Percentiles rank a stretch among this genome's conserved stretches.
These are phyloP conservation scores for Laodelphax striatellus DNA, from an alignment of 1,140 invertebrate genomes.

Conservation along the genomic window DNA sequence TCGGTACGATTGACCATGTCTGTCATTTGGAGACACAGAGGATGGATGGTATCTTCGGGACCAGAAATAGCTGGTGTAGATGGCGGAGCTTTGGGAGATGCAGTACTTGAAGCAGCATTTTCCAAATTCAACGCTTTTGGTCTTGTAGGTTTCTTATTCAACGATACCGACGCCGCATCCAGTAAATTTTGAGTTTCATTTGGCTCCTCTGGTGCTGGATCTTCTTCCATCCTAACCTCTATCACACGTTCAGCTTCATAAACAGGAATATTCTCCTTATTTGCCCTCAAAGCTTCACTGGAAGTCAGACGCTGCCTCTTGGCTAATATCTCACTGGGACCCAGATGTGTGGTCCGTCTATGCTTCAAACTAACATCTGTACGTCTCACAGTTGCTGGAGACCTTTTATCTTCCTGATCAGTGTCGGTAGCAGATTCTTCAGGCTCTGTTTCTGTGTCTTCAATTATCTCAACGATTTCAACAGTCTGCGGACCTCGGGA, in stretches of 20 bases:
- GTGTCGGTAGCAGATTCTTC: conserved; percentile 38
- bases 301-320: conserved; percentile 23
- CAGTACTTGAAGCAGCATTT: background rate
- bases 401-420: conserved; percentile 35
- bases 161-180: conserved; percentile 5
- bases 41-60: background rate
- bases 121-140: background rate
- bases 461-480: conserved; percentile 40
- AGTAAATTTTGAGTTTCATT: conserved; percentile 2
- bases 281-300: conserved; percentile 17
- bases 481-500: conserved; percentile 29
- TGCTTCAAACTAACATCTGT: conserved; percentile 17
- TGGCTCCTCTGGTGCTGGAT: background rate
- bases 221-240: background rate
- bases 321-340: conserved; percentile 22
- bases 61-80: conserved; percentile 2
- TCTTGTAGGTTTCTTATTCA: background rate
- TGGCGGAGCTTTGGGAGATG: conserved; percentile 8
- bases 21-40: conserved; percentile 24
- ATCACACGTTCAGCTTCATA: background rate
- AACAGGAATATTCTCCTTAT: conserved; percentile 11
- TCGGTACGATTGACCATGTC: conserved; percentile 24
- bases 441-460: conserved; percentile 40
- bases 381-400: conserved; percentile 21
- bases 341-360: conserved; percentile 15